These are phyloP conservation scores for Rhyacichthys aspro DNA, from an alignment of 2,797 vertebrate genomes.

Conservation along the genomic window DNA sequence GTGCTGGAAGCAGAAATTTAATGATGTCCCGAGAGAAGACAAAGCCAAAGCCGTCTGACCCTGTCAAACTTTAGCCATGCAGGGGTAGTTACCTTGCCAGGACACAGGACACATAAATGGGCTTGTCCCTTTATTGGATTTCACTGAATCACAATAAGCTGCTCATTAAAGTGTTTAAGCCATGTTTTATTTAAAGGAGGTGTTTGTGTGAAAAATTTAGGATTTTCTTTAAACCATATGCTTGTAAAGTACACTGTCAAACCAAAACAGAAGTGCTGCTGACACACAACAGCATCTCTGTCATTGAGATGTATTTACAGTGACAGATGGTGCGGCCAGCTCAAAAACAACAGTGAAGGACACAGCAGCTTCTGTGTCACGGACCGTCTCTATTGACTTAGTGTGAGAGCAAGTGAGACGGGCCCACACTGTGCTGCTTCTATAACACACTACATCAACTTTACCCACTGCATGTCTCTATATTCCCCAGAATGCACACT, in stretches of 20 bases:
- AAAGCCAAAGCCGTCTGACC: conserved; percentile 67
- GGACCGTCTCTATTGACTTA: conserved; percentile 60
- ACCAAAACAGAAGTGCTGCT: conserved; percentile 16
- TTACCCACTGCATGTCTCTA: conserved; percentile 47
- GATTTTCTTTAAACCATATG: background rate
- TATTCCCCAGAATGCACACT: conserved; percentile 48
- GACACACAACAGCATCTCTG: conserved; percentile 46
- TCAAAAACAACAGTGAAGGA: conserved; percentile 71
- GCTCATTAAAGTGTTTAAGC: conserved; percentile 36
- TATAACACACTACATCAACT: conserved; percentile 61
- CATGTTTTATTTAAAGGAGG: background rate
- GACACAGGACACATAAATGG: conserved; percentile 68
- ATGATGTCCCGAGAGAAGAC: conserved; percentile 74
- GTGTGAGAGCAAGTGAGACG: conserved; percentile 52
- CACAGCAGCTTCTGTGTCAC: conserved; percentile 55
- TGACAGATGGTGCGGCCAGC: conserved; percentile 72
- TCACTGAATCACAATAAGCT: conserved; percentile 51
- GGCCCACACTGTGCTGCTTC: conserved; percentile 45
- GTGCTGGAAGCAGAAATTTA: conserved; percentile 74
- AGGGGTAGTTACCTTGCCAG: conserved; percentile 61
- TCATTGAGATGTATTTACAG: conserved; percentile 41
- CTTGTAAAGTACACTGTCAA: background rate
- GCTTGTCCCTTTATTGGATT: conserved; percentile 36
- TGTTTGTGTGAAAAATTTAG: conserved; percentile 13
- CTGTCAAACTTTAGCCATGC: conserved; percentile 65